Conservation (phyloP, 2,797 vertebrate genomes). For the Ara ararauna region DNA sequence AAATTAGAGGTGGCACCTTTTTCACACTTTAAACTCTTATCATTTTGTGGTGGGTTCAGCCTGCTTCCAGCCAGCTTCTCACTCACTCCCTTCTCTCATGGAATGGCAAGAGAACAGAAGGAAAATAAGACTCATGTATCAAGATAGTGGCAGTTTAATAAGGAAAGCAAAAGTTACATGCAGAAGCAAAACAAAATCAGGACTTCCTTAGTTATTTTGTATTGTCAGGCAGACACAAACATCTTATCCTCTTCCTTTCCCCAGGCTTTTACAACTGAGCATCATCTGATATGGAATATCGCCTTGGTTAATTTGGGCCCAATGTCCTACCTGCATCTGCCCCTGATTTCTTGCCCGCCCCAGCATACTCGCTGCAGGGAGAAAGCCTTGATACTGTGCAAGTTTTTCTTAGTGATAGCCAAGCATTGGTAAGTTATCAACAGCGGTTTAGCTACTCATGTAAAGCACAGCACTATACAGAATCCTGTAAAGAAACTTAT, state of each 20-base stretch:
- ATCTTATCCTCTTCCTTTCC: not conserved
- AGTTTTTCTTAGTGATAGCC: not conserved
- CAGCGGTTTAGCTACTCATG: not conserved
- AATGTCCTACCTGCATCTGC: not conserved
- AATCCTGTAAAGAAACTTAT: not conserved
- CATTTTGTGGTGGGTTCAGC: not conserved
- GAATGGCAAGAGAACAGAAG: not conserved
- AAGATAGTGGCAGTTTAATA: not conserved
- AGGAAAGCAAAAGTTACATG: not conserved
- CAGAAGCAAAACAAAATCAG: not conserved
- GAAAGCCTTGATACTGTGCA: not conserved
- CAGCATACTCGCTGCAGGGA: not conserved
- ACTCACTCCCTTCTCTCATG: not conserved
- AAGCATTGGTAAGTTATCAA: not conserved
- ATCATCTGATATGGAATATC: not conserved
- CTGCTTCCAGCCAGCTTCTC: not conserved
- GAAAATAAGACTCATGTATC: not conserved
- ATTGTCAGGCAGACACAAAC: not conserved
- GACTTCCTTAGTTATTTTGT: not conserved
- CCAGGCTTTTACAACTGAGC: not conserved
- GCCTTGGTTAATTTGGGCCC: not conserved
- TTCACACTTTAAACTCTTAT: not conserved
- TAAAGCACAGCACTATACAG: not conserved
- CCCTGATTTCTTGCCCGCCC: not conserved
- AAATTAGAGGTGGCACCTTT: not conserved